These are phyloP conservation scores for Chrysoperla carnea DNA, from an alignment of 1,140 invertebrate genomes.

Conservation along the genomic window DNA sequence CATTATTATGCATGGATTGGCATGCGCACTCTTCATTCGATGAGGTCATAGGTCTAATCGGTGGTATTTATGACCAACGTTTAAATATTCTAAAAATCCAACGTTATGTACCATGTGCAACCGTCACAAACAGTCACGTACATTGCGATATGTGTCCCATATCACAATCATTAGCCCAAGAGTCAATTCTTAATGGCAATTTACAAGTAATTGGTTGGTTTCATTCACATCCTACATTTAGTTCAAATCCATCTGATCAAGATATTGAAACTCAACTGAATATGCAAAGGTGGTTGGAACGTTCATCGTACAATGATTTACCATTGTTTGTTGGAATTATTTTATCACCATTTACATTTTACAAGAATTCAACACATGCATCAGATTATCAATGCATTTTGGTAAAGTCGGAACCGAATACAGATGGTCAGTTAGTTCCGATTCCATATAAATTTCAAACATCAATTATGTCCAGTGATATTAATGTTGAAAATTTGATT, in stretches of 20 bases:
- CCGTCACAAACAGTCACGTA: conserved; percentile 32
- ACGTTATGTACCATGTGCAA: conserved; percentile 35
- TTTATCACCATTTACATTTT: conserved; percentile 29
- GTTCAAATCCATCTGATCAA: conserved; percentile 37
- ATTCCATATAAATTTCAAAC: conserved; percentile 20
- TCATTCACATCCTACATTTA: conserved; percentile 46
- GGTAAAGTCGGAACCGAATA: conserved; percentile 15
- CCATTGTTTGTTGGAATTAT: conserved; percentile 35
- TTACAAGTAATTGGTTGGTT: conserved; percentile 42
- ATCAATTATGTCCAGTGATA: conserved; percentile 10
- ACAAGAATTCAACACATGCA: conserved; percentile 14
- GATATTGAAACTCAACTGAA: conserved; percentile 39
- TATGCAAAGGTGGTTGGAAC: conserved; percentile 36
- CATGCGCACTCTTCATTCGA: conserved; percentile 45
- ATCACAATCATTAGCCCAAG: conserved; percentile 34
- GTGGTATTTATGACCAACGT: conserved; percentile 27
- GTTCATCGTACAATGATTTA: conserved; percentile 12
- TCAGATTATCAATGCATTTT: conserved; percentile 20
- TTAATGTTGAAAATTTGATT: conserved; percentile 11
- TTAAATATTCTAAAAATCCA: conserved; percentile 22
- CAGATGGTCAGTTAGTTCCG: conserved; percentile 12
- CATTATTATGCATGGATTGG: conserved; percentile 43
- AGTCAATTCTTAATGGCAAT: conserved; percentile 26
- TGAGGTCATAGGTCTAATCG: conserved; percentile 57
- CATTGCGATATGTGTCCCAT: conserved; percentile 64